Evolutionary conservation across 2,113 vertebrate species (phyloP).

Genomic region (Acinonyx jubatus): DNA sequence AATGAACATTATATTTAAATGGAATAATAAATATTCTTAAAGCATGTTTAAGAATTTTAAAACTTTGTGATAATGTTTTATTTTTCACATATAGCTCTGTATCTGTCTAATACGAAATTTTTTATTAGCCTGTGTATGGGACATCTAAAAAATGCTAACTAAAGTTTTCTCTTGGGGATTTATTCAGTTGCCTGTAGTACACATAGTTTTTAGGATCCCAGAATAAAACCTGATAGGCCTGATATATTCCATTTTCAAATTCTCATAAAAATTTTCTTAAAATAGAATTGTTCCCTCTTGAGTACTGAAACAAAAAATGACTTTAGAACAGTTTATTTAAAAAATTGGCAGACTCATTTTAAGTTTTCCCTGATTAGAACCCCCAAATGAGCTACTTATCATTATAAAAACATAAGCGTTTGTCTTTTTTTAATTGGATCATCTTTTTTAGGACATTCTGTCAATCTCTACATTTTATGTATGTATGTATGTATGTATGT

Average conservation of each 20-base stretch:
- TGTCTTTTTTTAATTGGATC: neutral
- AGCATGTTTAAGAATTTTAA: slow-evolving; percentile 51
- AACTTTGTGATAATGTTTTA: neutral
- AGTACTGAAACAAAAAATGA: neutral
- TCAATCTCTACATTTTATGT: too few species aligned
- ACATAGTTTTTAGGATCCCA: neutral
- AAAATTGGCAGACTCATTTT: neutral
- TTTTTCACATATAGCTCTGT: neutral
- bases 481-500: too few species aligned
- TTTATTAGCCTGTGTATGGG: neutral
- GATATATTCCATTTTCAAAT: neutral
- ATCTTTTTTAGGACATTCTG: too few species aligned
- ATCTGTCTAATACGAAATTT: neutral
- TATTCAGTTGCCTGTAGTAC: neutral
- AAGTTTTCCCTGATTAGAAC: neutral
- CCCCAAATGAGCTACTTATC: neutral
- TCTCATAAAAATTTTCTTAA: neutral
- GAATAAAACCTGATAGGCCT: neutral
- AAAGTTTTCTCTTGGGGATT: neutral
- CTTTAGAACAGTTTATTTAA: neutral
- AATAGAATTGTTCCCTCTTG: slow-evolving; percentile 4
- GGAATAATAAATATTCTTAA: slow-evolving; percentile 74
- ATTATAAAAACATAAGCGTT: neutral
- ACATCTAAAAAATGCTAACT: neutral
- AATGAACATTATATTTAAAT: slow-evolving; percentile 69